phyloP scores from a whole-genome alignment of 2,797 vertebrate species.

The Macrochelys suwanniensis region DNA sequence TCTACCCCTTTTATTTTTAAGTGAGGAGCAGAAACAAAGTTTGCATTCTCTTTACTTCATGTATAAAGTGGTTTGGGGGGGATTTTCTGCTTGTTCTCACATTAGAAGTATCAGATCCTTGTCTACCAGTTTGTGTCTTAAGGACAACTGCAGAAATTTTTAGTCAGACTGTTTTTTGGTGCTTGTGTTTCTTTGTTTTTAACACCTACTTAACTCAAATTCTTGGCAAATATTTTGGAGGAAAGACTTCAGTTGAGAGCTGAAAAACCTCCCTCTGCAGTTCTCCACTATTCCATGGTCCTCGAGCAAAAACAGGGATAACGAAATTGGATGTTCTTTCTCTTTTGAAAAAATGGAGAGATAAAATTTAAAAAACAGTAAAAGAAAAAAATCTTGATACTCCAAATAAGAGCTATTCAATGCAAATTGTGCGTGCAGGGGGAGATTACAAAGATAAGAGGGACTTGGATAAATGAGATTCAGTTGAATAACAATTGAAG shows the following conservation, averaged over 20 bases:
- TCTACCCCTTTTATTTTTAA: neutral
- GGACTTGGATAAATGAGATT: neutral
- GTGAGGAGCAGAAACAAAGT: neutral
- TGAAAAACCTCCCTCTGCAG: neutral
- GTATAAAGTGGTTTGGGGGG: too few species aligned
- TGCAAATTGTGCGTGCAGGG: neutral
- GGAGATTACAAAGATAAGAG: constrained; percentile 23
- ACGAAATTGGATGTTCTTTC: neutral
- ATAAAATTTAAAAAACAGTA: neutral
- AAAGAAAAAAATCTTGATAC: neutral
- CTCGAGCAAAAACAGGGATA: neutral
- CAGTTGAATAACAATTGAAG: constrained; percentile 34
- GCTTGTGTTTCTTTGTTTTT: too few species aligned
- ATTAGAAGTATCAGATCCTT: too few species aligned
- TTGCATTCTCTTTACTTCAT: neutral
- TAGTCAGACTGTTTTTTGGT: neutral
- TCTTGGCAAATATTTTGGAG: neutral
- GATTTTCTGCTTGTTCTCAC: too few species aligned
- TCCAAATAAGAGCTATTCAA: neutral
- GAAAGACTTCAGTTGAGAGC: neutral
- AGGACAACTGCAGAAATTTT: neutral
- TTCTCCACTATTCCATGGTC: neutral
- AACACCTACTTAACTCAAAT: neutral
- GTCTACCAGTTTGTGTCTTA: too few species aligned
- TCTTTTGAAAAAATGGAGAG: neutral